Percentiles rank a stretch among this genome's conserved stretches.
These are phyloP conservation scores for Lycophotia porphyrea DNA, from an alignment of 2,888 invertebrate genomes.

Conservation along the genomic window DNA sequence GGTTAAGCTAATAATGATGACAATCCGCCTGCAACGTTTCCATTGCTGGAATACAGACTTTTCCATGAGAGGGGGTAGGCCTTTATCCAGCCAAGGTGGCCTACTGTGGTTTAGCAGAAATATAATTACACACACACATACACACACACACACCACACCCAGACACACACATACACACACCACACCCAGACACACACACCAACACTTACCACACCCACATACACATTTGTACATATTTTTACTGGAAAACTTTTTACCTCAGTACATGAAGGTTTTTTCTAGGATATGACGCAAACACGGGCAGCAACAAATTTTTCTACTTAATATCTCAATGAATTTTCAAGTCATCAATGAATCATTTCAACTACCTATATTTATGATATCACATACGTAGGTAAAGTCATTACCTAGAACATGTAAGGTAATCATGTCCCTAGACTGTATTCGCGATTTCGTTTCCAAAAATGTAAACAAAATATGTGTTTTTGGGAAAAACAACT, in stretches of 20 bases:
- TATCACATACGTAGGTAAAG: slow-evolving; percentile 9
- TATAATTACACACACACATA: no score
- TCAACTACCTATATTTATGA: background rate
- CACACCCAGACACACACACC: no score
- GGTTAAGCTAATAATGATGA: no score
- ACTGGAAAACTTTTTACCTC: background rate
- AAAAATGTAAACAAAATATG: background rate
- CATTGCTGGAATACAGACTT: background rate
- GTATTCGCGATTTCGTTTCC: background rate
- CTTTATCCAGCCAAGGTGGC: background rate
- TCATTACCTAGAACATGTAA: background rate
- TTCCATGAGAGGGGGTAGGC: background rate
- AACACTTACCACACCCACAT: no score
- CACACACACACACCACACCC: no score
- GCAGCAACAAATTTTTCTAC: background rate
- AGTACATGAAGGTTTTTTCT: background rate
- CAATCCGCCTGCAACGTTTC: background rate
- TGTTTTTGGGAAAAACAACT: background rate
- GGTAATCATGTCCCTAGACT: slow-evolving; percentile 1
- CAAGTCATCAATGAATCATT: slow-evolving; percentile 16
- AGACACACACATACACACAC: no score
- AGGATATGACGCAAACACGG: no score
- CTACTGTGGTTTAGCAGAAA: background rate
- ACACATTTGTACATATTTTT: no score
- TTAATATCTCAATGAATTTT: background rate